These are phyloP conservation scores for Premnoplex brunnescens DNA, from an alignment of 2,797 vertebrate species.

Conservation along the genomic window DNA sequence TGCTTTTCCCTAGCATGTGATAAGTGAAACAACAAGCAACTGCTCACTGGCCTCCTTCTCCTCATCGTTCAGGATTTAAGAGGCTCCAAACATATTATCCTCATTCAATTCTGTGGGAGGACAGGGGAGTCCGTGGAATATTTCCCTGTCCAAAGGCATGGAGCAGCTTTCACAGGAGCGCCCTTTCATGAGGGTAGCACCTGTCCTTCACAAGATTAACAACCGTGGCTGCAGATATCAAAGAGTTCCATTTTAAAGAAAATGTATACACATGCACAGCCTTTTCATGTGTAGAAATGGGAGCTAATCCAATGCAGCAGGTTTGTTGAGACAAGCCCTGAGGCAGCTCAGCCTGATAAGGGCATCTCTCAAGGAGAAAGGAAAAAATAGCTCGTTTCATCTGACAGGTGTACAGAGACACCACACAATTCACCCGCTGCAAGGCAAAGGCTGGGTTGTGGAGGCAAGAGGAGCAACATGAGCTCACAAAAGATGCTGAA, in stretches of 20 bases:
- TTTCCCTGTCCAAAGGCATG: not conserved
- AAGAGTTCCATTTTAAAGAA: slow-evolving; percentile 13
- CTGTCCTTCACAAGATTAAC: not conserved
- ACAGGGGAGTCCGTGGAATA: not conserved
- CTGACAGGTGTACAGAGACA: not conserved
- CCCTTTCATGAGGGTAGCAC: not conserved
- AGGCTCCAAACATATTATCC: not conserved
- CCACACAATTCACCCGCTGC: not conserved
- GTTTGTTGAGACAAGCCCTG: slow-evolving; percentile 4
- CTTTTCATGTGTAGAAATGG: not conserved
- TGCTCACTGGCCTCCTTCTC: not conserved
- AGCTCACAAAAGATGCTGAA: not conserved
- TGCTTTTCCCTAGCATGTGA: not conserved
- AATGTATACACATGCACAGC: not conserved
- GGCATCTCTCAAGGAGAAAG: not conserved
- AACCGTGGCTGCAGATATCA: not conserved
- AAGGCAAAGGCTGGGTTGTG: not conserved
- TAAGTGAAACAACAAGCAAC: not conserved
- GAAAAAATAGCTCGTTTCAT: not conserved
- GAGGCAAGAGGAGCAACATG: not conserved
- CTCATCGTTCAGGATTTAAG: not conserved
- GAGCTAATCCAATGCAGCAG: slow-evolving; percentile 41
- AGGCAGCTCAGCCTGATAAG: slow-evolving; percentile 37
- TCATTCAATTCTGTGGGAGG: not conserved
- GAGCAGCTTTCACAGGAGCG: not conserved